Evolutionary conservation across 30 jellyfish, hydroid and myxozoan genomes (phyloP), one percentile per base, ranked within the genome.

Genomic region (Clytia hemisphaerica): DNA sequence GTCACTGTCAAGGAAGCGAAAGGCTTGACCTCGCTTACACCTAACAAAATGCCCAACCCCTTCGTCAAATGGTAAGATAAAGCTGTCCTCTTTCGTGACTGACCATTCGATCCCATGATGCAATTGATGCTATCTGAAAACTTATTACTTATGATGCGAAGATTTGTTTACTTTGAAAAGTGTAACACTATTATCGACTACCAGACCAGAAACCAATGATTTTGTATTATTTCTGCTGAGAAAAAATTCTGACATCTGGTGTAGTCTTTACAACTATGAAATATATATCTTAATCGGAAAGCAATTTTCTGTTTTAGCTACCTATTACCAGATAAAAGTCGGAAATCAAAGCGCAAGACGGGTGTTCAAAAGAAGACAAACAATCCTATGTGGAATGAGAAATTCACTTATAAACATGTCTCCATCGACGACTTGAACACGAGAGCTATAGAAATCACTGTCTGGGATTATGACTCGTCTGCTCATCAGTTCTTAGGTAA

Each of bases 341-440:
- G 99, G 49, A 91, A 83, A 47, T 68, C 99, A 21, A 91, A 91
- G 37, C 81, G 99, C 14, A 91, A 91, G 71, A 82, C 95, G 48
- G 83, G 84, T 14, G 84, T 82, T 67, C 80, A 80, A 75, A 91
- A 91, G 63, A 92, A 92, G 46, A 77, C 99, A 2, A 49, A 61
- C 14, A 40, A 57, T n/a, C 99, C 99, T 1, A 36, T 55, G 0
- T 91, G 99, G 99, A 91, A 91, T 59, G 99, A 91, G 77, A 91
- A 91, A 61, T 65, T 91, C 54, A 95, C 82, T 36, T 91, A 73
- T 62, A 77, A 77, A 15, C 82, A 87, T 15, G 85, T 91, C 7
- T 25, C 88, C n/a, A 37, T 70, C 45, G 88, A 61, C 27, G 99
- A 91, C 61, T 74, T 91, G 18, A 91, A 77, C 44, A 72, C 61